Evolutionary conservation across 2,888 invertebrate genomes (phyloP).

Genomic region (Stratiomys singularior): DNA sequence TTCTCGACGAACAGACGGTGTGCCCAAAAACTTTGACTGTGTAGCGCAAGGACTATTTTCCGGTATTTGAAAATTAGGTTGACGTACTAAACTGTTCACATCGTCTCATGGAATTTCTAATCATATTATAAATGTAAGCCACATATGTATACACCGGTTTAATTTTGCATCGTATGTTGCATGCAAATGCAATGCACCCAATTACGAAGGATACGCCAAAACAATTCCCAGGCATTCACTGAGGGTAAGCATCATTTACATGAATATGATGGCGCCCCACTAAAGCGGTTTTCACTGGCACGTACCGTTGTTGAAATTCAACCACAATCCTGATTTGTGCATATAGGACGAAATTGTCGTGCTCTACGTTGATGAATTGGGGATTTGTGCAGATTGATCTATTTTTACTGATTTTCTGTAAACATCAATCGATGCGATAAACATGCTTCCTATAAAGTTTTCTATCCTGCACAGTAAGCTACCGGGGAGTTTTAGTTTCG

Average conservation of each 20-base stretch:
- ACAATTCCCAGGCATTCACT: neutral
- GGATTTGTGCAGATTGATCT: slow-evolving; percentile 39
- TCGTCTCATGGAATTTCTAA: no score
- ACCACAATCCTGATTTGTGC: slow-evolving; percentile 51
- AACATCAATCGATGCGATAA: neutral
- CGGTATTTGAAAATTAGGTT: no score
- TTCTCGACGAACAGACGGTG: no score
- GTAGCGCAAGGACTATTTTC: no score
- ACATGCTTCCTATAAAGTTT: neutral
- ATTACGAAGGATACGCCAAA: neutral
- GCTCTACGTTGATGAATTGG: slow-evolving; percentile 38
- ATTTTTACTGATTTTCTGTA: slow-evolving; percentile 9
- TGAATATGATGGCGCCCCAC: slow-evolving; percentile 38
- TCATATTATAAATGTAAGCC: neutral
- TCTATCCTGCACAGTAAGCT: no score
- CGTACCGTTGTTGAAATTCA: slow-evolving; percentile 46
- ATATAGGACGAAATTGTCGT: slow-evolving; percentile 2
- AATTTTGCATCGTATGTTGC: neutral
- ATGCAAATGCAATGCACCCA: neutral
- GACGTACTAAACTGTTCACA: no score
- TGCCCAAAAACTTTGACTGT: no score
- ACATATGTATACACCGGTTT: neutral
- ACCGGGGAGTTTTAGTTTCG: no score
- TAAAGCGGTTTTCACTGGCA: slow-evolving; percentile 48
- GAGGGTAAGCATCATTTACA: slow-evolving; percentile 32